Percentiles rank a stretch among this genome's conserved stretches.
These are phyloP conservation scores for Hanleya hanleyi DNA, from an alignment of 2,888 invertebrate genomes.

Conservation along the genomic window DNA sequence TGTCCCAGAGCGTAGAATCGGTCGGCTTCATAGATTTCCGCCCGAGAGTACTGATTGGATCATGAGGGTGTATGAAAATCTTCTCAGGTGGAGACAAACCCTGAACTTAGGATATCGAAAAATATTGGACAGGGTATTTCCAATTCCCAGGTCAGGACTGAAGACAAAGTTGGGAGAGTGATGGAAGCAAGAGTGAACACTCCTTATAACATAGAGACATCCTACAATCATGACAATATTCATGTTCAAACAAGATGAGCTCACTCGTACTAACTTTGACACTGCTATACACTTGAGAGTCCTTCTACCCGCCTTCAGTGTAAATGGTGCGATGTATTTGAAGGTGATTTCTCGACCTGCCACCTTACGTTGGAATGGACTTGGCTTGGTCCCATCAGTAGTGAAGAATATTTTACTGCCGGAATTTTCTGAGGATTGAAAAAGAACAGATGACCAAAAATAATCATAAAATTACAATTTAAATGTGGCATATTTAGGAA, in stretches of 20 bases:
- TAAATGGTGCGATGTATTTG: conserved; percentile 72
- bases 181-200: not conserved
- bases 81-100: too few relatives aligned
- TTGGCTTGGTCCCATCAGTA: conserved; percentile 73
- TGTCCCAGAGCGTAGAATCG: too few relatives aligned
- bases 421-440: conserved; percentile 70
- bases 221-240: not conserved
- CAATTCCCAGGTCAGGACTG: not conserved
- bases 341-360: conserved; percentile 70
- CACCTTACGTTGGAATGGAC: conserved; percentile 69
- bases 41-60: too few relatives aligned
- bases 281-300: conserved; percentile 71
- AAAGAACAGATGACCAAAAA: too few relatives aligned
- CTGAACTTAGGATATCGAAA: too few relatives aligned
- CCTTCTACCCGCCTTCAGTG: conserved; percentile 70
- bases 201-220: not conserved
- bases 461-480: too few relatives aligned
- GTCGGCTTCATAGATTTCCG: too few relatives aligned
- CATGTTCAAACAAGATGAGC: not conserved
- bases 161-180: not conserved
- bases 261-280: conserved; percentile 54
- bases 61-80: too few relatives aligned
- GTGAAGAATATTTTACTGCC: conserved; percentile 72
- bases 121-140: too few relatives aligned
- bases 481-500: too few relatives aligned